Base-by-base conservation (phyloP, 1,140 invertebrate genomes). In the Drosophila sulfurigaster region DNA sequence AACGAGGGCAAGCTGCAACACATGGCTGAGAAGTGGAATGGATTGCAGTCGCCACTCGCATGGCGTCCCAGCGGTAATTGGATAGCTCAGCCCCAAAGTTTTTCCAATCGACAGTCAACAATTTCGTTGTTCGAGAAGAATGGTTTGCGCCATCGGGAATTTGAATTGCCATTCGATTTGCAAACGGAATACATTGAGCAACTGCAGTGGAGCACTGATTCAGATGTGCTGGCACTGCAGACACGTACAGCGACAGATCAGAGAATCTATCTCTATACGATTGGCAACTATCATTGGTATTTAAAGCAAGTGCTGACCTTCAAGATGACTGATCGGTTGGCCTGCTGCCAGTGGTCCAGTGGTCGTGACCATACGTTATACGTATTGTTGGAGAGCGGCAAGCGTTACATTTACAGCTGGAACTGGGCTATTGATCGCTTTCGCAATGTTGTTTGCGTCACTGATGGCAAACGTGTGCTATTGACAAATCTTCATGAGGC, bases 261-360 rank as follows among this genome's bases (percentile, higher is more conserved):
- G 67, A 91, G 78, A 86, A 87, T 98, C 38, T 95, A 98, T 79
- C 91, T 99, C 1, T 99, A 96, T 94, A 97, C 96, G 5, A 94
- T 95, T 52, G 95, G 95, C 20, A 99, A 99, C 94, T 98, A 97
- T 88, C 96, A 98, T 88, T 99, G 97, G 97, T 98, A 98, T 93
- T 91, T 96, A 10, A 98, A 99, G 89, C 96, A 98, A 86, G 95
- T 91, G 1, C 32, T 92, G 32, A 71, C 63, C 49, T 90, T 71
- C 28, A 75, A 70, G 10, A 45, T 57, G 15, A 92, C 54, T 82
- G 77, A 87, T 56, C 81, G 93, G 0, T 92, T 94, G 68, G 90
- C 92, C 41, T 83, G 95, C 8, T 85, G 93, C 1, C 92, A 92
- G 67, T 98, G 97, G 96, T 95, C 96, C 83, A 93, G 93, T 73